Evolutionary conservation across 2,888 invertebrate genomes (phyloP).

Genomic region (Brachypalpus laphriformis): DNA sequence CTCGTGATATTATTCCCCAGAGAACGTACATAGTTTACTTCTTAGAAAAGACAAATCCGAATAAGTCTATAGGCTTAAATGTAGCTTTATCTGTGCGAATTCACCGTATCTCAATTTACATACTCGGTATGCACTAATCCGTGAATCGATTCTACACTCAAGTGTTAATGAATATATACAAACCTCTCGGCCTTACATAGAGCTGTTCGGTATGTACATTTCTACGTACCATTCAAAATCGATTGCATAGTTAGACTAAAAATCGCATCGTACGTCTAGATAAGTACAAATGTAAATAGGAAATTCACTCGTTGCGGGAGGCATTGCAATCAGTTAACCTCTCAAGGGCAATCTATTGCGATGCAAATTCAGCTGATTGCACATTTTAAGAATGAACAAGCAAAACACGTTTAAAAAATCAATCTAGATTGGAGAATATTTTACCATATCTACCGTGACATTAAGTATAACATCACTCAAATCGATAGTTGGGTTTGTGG

Average conservation of each 20-base stretch:
- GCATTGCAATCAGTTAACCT: conserved; percentile 48
- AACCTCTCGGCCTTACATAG: not conserved
- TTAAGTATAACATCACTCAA: not conserved
- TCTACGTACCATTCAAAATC: not conserved
- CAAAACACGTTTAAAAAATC: conserved; percentile 20
- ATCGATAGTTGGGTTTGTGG: conserved; percentile 39
- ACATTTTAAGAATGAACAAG: conserved; percentile 42
- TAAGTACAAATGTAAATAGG: conserved; percentile 45
- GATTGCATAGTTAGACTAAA: conserved; percentile 50
- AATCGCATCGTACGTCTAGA: conserved; percentile 53
- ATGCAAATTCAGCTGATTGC: conserved; percentile 56
- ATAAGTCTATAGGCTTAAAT: not conserved
- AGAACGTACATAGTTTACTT: not conserved
- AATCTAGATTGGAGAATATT: conserved; percentile 17
- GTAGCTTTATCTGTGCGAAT: not conserved
- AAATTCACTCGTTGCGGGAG: conserved; percentile 49
- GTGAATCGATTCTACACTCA: conserved; percentile 30
- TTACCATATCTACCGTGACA: not conserved
- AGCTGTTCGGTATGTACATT: not conserved
- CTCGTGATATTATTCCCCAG: not conserved
- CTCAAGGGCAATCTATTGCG: conserved; percentile 65
- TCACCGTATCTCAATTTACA: not conserved
- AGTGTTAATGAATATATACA: conserved; percentile 32
- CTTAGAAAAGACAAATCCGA: not conserved
- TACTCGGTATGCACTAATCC: not conserved